Percentiles rank a stretch among this genome's conserved stretches.
Evolutionary conservation across 1,140 invertebrate genomes (phyloP).

Genomic region (Nymphalis io): DNA sequence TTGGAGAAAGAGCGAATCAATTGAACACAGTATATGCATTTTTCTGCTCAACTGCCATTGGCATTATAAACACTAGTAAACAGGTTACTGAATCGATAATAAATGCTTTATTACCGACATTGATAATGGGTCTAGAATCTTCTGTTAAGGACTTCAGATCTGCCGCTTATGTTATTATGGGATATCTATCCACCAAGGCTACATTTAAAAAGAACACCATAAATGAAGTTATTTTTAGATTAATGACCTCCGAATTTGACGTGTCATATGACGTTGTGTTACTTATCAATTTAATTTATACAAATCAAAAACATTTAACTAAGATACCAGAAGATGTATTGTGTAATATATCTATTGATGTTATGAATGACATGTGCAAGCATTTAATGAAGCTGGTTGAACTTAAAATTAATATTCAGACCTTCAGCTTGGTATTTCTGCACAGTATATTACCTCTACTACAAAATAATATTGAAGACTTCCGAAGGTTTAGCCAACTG

Average conservation of each 20-base stretch:
- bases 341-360: constrained; percentile 70
- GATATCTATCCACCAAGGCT: constrained; percentile 85
- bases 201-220: constrained; percentile 83
- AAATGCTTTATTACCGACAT: constrained; percentile 84
- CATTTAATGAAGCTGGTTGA: constrained; percentile 78
- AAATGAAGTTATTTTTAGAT: constrained; percentile 83
- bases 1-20: constrained; percentile 81
- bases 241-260: constrained; percentile 80
- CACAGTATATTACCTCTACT: constrained; percentile 61
- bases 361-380: constrained; percentile 78
- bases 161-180: constrained; percentile 87
- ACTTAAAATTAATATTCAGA: constrained; percentile 75
- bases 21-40: constrained; percentile 89
- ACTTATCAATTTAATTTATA: constrained; percentile 83
- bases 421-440: constrained; percentile 81
- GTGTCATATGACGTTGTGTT: constrained; percentile 82
- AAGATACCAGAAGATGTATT: constrained; percentile 80
- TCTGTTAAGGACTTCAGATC: constrained; percentile 86
- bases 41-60: constrained; percentile 87
- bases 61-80: constrained; percentile 82
- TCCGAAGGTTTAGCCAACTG: constrained; percentile 66
- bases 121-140: constrained; percentile 86
- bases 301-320: constrained; percentile 80
- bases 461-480: constrained; percentile 65
- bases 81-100: constrained; percentile 86